phyloP scores from a whole-genome alignment of 2,888 invertebrate species.

The Hecatera dysodea region DNA sequence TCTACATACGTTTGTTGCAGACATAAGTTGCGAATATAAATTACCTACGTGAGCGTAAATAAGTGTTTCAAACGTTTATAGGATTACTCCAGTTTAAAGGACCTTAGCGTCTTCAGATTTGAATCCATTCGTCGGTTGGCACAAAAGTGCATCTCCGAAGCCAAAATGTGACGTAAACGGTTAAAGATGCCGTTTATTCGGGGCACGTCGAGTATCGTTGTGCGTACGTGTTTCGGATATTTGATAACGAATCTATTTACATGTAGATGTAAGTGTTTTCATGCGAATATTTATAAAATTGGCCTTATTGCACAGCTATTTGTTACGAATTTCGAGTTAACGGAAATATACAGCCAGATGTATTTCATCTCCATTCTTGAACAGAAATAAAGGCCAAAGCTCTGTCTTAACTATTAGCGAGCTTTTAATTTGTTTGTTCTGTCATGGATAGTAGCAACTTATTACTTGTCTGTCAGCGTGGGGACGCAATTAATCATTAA shows the following conservation, averaged over 20 bases:
- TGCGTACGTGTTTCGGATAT: constrained; percentile 71
- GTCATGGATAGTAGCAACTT: constrained; percentile 28
- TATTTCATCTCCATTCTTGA: not conserved
- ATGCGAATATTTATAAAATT: constrained; percentile 46
- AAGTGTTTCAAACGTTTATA: constrained; percentile 29
- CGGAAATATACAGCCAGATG: not conserved
- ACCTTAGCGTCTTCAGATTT: constrained; percentile 67
- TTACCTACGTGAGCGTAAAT: constrained; percentile 27
- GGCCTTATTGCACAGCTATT: constrained; percentile 13
- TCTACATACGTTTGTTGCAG: constrained; percentile 30
- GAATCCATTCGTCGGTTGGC: constrained; percentile 76
- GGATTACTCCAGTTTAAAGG: constrained; percentile 71
- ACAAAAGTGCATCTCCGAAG: constrained; percentile 77
- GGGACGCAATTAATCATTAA: not conserved
- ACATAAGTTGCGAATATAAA: constrained; percentile 51
- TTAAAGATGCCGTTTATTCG: constrained; percentile 76
- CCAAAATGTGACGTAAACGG: constrained; percentile 83
- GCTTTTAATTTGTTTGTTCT: constrained; percentile 15
- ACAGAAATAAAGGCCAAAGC: not conserved
- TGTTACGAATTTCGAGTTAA: constrained; percentile 14
- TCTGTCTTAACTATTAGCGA: not conserved
- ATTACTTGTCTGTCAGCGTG: constrained; percentile 9
- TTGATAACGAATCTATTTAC: constrained; percentile 67
- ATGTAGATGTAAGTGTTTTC: constrained; percentile 62
- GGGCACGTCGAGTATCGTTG: constrained; percentile 76